Evolutionary conservation across 2,113 vertebrate species (phyloP), one percentile per base, ranked within the genome.

Genomic region (Blennius ocellaris): DNA sequence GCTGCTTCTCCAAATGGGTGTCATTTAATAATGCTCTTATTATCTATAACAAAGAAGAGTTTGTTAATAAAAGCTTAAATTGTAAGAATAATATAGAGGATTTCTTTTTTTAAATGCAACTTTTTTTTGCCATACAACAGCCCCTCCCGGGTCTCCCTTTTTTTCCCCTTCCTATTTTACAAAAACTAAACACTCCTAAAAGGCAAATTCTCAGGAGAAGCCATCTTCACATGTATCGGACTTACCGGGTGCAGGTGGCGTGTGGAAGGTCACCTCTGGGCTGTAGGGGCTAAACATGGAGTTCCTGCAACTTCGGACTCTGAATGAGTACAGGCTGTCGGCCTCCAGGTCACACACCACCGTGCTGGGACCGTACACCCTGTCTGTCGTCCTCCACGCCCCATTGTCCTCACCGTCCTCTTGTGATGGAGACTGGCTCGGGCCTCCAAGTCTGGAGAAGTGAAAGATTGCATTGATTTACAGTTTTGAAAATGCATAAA

Each of bases 161-260:
- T n/a, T n/a, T n/a, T 4, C 21, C 21, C 21, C 21, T 30, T 4
- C 21, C 21, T 4, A 30, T 30, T 30, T 30, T 30, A 30, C 21
- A 30, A 30, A 30, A 30, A 30, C 21, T 2, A 30, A 30, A 30
- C 21, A 30, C 21, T 30, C 21, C 21, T 30, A 30, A 30, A 30
- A 30, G 21, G 4, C 21, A 30, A 30, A 4, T 30, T 30, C 21
- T 30, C 21, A 30, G 21, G 2, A 30, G 21, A 30, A 30, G 21
- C 21, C 2, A 4, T 30, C 21, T 30, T 30, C 21, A 30, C 21
- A 30, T 30, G 0, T 11, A 8, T 17, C 12, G 15, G 7, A 7
- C 78, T 87, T 95, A 98, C 98, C 96, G 84, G 97, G 92, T 70
- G 96, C 96, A n/a, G 97, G 96, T 2, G 97, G 96, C 0, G 96